These are phyloP conservation scores for Anomalospiza imberbis DNA, from an alignment of 2,797 vertebrate species.

Conservation along the genomic window DNA sequence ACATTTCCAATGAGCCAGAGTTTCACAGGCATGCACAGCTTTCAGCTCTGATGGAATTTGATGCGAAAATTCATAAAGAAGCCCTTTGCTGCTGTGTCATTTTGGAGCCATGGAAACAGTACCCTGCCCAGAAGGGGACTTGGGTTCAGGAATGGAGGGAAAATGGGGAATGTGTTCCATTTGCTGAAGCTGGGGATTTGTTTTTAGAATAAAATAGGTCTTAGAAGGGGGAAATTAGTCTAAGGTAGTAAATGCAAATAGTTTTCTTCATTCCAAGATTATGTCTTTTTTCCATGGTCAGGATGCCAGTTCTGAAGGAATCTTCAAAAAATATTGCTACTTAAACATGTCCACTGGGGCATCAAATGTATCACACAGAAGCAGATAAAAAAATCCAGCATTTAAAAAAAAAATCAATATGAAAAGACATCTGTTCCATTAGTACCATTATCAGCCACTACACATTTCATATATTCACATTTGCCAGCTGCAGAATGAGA, in stretches of 20 bases:
- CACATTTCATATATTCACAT: not conserved
- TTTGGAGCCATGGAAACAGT: not conserved
- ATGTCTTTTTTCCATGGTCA: not conserved
- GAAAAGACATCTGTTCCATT: not conserved
- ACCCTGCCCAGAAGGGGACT: too few species aligned
- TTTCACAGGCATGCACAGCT: not conserved
- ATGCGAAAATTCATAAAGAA: not conserved
- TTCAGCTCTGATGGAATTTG: not conserved
- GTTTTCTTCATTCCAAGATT: not conserved
- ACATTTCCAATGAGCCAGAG: accelerated
- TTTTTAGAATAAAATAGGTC: not conserved
- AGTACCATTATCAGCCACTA: not conserved
- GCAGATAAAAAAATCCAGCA: not conserved
- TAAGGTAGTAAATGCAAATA: not conserved
- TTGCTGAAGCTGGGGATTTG: not conserved
- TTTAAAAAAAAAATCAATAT: not conserved
- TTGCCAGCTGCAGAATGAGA: conserved; percentile 3
- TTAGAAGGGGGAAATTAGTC: not conserved
- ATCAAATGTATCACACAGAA: not conserved
- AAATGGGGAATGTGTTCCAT: not conserved
- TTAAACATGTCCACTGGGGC: not conserved
- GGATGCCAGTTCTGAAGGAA: not conserved
- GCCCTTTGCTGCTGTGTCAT: not conserved
- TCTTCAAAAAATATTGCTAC: not conserved
- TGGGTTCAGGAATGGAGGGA: not conserved